phyloP scores from a whole-genome alignment of 2,888 invertebrate genomes.

The Drosophila paranaensis region DNA sequence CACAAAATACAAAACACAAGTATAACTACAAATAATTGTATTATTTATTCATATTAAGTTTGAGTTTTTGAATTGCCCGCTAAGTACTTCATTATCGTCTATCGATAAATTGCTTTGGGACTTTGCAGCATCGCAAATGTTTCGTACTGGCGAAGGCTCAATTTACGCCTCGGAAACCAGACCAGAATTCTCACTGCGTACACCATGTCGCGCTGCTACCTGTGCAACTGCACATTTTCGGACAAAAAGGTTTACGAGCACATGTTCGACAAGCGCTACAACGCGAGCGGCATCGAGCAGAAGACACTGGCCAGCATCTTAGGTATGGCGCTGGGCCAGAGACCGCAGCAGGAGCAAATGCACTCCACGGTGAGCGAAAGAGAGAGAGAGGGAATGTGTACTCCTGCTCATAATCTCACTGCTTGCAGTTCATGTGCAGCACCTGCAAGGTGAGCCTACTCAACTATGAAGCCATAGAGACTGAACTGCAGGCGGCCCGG shows the following conservation, averaged over 20 bases:
- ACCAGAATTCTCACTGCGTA: not conserved
- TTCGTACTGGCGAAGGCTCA: not conserved
- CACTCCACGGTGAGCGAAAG: slow-evolving; percentile 32
- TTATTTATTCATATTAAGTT: not conserved
- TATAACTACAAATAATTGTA: too few species aligned
- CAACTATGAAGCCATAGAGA: slow-evolving; percentile 60
- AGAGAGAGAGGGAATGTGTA: not conserved
- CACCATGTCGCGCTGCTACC: slow-evolving; percentile 25
- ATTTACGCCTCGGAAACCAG: too few species aligned
- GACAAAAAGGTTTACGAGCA: slow-evolving; percentile 35
- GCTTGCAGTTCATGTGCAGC: slow-evolving; percentile 61
- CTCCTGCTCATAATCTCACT: not conserved
- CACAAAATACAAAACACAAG: too few species aligned
- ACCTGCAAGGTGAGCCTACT: slow-evolving; percentile 61
- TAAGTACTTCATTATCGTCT: not conserved
- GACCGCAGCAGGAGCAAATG: slow-evolving; percentile 15
- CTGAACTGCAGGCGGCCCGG: slow-evolving; percentile 38
- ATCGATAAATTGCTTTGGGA: not conserved
- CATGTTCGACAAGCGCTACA: slow-evolving; percentile 40
- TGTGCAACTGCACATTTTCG: slow-evolving; percentile 26
- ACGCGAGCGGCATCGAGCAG: slow-evolving; percentile 13
- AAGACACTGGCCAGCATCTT: slow-evolving; percentile 25
- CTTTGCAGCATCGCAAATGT: not conserved
- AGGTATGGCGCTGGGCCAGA: slow-evolving; percentile 9
- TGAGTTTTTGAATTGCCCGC: not conserved